Conservation (phyloP, 2,797 vertebrate genomes). For the Catostomus latipinnis region DNA sequence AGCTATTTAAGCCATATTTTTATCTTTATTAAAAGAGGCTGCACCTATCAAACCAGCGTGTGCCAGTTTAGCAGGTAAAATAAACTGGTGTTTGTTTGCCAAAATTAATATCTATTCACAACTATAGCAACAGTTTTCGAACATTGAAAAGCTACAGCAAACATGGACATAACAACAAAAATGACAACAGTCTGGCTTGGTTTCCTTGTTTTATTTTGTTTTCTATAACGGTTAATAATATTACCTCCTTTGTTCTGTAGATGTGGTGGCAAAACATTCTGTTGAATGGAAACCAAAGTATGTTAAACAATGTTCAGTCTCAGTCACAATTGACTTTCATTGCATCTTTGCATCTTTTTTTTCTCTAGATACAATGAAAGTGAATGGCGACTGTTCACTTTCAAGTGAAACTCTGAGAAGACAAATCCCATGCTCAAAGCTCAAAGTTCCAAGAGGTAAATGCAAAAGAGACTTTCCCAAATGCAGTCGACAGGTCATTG, state of each 20-base stretch:
- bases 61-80: constrained; percentile 25
- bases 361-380: too few species aligned
- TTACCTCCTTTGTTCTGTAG: constrained; percentile 23
- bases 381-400: too few species aligned
- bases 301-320: constrained; percentile 17
- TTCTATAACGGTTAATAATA: background rate
- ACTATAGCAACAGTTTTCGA: background rate
- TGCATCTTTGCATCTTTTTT: background rate
- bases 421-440: background rate
- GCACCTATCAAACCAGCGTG: constrained; percentile 4
- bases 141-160: background rate
- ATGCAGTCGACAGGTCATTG: background rate
- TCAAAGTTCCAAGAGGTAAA: constrained; percentile 17
- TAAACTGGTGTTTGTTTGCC: background rate
- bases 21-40: constrained; percentile 8
- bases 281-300: constrained; percentile 39
- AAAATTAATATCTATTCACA: background rate
- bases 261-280: constrained; percentile 29
- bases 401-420: constrained; percentile 3
- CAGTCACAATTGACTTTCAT: too few species aligned
- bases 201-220: background rate
- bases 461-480: background rate
- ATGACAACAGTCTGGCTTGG: background rate
- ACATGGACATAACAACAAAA: too few species aligned
- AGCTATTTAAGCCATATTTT: too few species aligned